Conservation (phyloP, 2,797 vertebrate species). For the Acanthis flammea region DNA sequence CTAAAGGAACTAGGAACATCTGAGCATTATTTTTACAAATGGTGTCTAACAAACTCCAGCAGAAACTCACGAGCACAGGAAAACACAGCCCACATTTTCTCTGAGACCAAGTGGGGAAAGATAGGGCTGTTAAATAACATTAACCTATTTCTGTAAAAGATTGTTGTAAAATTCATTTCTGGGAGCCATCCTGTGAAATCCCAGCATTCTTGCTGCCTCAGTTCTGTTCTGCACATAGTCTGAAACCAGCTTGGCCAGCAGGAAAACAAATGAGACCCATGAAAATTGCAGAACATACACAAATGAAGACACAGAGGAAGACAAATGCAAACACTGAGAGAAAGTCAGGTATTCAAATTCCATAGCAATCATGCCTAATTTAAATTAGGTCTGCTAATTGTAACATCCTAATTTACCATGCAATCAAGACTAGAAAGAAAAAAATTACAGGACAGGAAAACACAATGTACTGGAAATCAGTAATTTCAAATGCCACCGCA, state of each 20-base stretch:
- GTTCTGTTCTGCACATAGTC: not conserved
- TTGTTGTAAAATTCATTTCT: not conserved
- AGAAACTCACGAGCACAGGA: not conserved
- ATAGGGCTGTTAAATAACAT: not conserved
- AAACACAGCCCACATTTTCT: not conserved
- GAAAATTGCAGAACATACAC: not conserved
- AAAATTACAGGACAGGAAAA: slow-evolving; percentile 41
- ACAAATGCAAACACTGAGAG: not conserved
- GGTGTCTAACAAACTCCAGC: not conserved
- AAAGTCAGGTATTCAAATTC: slow-evolving; percentile 27
- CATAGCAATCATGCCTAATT: not conserved
- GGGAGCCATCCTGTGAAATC: not conserved
- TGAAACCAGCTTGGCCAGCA: not conserved
- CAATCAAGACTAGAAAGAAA: slow-evolving; percentile 14
- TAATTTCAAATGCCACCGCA: not conserved
- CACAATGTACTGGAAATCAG: not conserved
- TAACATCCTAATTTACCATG: not conserved
- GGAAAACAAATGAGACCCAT: not conserved
- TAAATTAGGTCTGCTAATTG: slow-evolving; percentile 45
- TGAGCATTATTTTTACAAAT: not conserved
- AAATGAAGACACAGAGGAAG: not conserved
- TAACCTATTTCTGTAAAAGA: not conserved
- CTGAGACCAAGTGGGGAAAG: not conserved
- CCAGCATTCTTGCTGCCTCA: not conserved
- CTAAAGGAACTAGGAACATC: not conserved